phyloP scores from a whole-genome alignment of 2,888 invertebrate genomes.

The Clusia tigrina region DNA sequence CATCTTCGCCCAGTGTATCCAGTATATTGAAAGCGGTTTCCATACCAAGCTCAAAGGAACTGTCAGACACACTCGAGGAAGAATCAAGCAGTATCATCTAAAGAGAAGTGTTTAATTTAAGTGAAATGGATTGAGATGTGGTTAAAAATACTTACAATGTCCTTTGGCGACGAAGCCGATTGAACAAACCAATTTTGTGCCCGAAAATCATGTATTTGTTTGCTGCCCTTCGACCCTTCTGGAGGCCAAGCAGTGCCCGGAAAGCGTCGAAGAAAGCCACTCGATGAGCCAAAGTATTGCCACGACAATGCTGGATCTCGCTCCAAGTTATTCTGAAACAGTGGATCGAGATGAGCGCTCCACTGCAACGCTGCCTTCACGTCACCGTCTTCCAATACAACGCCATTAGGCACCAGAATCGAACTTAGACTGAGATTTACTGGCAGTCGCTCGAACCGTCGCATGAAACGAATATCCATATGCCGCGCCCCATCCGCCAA shows the following conservation, averaged over 20 bases:
- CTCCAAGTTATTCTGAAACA: slow-evolving; percentile 89
- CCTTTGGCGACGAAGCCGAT: slow-evolving; percentile 96
- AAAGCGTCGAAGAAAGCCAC: slow-evolving; percentile 93
- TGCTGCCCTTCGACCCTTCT: slow-evolving; percentile 78
- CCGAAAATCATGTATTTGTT: slow-evolving; percentile 92
- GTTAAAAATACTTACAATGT: slow-evolving; percentile 80
- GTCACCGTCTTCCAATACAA: slow-evolving; percentile 69
- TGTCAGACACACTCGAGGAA: slow-evolving; percentile 88
- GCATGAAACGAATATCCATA: slow-evolving; percentile 76
- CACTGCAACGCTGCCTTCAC: slow-evolving; percentile 91
- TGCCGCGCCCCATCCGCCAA: slow-evolving; percentile 75
- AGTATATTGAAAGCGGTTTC: slow-evolving; percentile 89
- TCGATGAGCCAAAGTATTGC: slow-evolving; percentile 98
- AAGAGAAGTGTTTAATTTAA: not conserved
- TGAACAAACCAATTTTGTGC: slow-evolving; percentile 96
- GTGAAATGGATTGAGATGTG: slow-evolving; percentile 1
- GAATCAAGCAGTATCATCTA: slow-evolving; percentile 84
- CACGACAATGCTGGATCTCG: slow-evolving; percentile 92
- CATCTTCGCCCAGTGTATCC: slow-evolving; percentile 95
- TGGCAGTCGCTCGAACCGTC: slow-evolving; percentile 86
- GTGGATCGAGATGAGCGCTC: slow-evolving; percentile 90
- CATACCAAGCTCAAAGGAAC: slow-evolving; percentile 83
- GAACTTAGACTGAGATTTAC: slow-evolving; percentile 87
- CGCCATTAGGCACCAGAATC: slow-evolving; percentile 78
- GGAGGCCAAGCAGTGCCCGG: slow-evolving; percentile 95